These are phyloP conservation scores for Leptoteleia sp. DNA, from an alignment of 1,140 invertebrate species.

Conservation along the genomic window DNA sequence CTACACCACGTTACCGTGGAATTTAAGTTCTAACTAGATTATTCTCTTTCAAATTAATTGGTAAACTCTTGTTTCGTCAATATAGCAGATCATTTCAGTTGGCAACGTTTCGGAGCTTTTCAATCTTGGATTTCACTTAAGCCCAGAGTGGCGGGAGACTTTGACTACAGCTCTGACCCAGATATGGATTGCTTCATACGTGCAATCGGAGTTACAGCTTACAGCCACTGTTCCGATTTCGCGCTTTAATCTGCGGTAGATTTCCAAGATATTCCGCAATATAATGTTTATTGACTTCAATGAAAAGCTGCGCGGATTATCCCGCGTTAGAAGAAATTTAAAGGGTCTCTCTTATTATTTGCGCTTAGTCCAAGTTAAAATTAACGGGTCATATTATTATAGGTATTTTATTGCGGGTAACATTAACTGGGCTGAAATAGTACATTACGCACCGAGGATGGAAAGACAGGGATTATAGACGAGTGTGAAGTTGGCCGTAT, in stretches of 20 bases:
- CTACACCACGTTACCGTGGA: too few species aligned
- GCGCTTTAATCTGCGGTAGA: conserved; percentile 40
- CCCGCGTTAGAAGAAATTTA: background rate
- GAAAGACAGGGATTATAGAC: too few species aligned
- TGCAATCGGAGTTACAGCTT: conserved; percentile 35
- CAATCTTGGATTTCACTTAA: conserved; percentile 33
- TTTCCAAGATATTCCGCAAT: conserved; percentile 14
- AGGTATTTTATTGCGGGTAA: too few species aligned
- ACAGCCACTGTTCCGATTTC: conserved; percentile 33
- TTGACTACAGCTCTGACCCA: conserved; percentile 46
- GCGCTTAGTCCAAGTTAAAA: too few species aligned
- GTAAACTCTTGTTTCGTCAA: background rate
- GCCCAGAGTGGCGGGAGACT: conserved; percentile 15
- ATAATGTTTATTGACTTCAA: conserved; percentile 35
- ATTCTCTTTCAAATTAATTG: conserved; percentile 1
- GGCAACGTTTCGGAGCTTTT: conserved; percentile 31
- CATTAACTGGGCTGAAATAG: too few species aligned
- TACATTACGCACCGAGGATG: too few species aligned
- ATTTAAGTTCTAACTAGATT: background rate
- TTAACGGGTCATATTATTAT: too few species aligned
- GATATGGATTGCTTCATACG: conserved; percentile 48
- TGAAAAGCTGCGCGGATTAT: conserved; percentile 1
- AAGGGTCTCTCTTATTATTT: too few species aligned
- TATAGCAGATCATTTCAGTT: conserved; percentile 8
- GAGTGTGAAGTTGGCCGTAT: too few species aligned